phyloP scores from a whole-genome alignment of 2,888 invertebrate species.

The Sialis lutaria region DNA sequence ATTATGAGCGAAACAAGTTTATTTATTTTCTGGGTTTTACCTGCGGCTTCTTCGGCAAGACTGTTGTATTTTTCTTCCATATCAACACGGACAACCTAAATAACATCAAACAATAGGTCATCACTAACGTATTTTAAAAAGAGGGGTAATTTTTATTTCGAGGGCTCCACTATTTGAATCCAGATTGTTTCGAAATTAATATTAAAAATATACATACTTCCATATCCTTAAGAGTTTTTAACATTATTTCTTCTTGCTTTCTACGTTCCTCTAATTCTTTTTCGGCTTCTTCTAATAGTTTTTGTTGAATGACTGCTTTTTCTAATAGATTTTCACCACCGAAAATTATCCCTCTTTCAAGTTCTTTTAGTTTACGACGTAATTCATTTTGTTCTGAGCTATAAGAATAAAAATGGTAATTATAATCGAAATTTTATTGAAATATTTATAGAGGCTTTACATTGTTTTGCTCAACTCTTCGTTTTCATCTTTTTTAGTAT shows the following conservation, averaged over 20 bases:
- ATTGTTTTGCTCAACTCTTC: no score
- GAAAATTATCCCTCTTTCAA: constrained; percentile 91
- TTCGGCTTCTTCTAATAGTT: constrained; percentile 73
- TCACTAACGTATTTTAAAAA: no score
- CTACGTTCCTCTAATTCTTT: constrained; percentile 49
- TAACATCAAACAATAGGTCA: constrained; percentile 3
- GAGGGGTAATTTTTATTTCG: no score
- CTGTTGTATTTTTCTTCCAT: constrained; percentile 89
- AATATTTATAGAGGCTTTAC: no score
- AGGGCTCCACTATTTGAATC: no score
- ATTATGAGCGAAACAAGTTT: constrained; percentile 75
- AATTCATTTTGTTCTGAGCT: constrained; percentile 64
- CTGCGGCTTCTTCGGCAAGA: constrained; percentile 86
- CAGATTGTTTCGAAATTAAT: background rate
- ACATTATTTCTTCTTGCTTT: background rate
- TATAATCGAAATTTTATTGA: no score
- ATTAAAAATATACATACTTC: constrained; percentile 1
- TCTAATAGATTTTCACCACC: constrained; percentile 97
- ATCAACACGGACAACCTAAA: constrained; percentile 71
- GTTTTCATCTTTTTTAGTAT: no score
- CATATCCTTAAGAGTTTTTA: constrained; percentile 1
- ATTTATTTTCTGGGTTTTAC: constrained; percentile 82
- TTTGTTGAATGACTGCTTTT: constrained; percentile 87
- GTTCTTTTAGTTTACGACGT: constrained; percentile 66
- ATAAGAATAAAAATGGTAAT: constrained; percentile 6